Base-by-base conservation (phyloP, 2,888 invertebrate genomes). In the Tribolium freemani region DNA sequence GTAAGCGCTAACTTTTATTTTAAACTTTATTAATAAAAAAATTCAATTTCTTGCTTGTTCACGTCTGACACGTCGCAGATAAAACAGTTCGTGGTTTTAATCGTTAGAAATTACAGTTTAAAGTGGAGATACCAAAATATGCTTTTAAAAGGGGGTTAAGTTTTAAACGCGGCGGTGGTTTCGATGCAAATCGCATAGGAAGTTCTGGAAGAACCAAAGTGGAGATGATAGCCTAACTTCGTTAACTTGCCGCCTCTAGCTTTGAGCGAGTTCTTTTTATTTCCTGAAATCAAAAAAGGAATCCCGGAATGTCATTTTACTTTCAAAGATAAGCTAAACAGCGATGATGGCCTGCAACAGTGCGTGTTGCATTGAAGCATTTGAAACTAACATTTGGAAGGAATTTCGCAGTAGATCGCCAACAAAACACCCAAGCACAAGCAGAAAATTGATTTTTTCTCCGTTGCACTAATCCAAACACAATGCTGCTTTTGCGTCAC, bases 11-110 rank as follows among this genome's bases (percentile, higher is more conserved):
- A 63, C 38, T 63, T 63, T 51, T 38, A 38, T 16, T 38, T 38
- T 38, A 38, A 63, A 63, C 11, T 63, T 51, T 63, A 63, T 51
- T 63, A 61, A 61, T 61, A 51, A 63, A 63, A 63, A 48, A 51
- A 46, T 50, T 16, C 30, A 63, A 38, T 51, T 50, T 51, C 30
- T 38, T n/a, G n/a, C 9, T 38, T n/a, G 38, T 26, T 5, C 26
- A 26, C 26, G 26, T 26, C 38, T 38, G 9, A 38, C 38, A 38
- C 38, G 38, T 38, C 26, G 26, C 26, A 26, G 26, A 26, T 26
- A 26, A 38, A 3, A 38, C 3, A 38, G n/a, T 38, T 38, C 38
- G 5, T 21, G 21, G 5, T 38, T 38, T 38, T 38, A 9, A 9
- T 38, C 38, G 38, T 8, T 38, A 38, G 38, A 38, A 38, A 38